phyloP scores from a whole-genome alignment of 2,888 invertebrate genomes.

The Cataglyphis albicans region DNA sequence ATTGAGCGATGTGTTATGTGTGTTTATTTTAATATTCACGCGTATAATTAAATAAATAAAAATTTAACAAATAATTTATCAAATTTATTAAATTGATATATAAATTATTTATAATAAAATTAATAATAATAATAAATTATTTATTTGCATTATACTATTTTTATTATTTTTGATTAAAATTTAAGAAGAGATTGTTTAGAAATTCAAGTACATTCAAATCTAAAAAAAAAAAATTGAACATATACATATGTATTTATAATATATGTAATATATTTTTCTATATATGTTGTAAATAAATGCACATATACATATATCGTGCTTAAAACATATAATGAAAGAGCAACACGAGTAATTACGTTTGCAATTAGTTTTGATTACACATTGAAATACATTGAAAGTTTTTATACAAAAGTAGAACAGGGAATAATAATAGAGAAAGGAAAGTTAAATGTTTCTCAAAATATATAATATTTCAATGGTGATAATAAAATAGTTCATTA shows the following conservation, averaged over 20 bases:
- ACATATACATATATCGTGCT: background rate
- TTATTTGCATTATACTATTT: background rate
- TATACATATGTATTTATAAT: background rate
- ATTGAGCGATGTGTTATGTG: too few species aligned
- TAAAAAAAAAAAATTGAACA: background rate
- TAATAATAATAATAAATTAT: background rate
- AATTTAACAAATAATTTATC: background rate
- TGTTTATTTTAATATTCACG: background rate
- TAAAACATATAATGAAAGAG: background rate
- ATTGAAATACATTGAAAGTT: background rate
- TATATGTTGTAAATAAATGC: background rate
- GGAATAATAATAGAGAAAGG: background rate
- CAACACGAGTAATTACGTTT: background rate
- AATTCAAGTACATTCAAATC: background rate
- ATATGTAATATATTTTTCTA: background rate
- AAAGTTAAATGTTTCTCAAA: background rate
- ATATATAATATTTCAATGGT: background rate
- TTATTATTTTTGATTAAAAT: background rate
- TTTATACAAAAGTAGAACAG: background rate
- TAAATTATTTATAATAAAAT: background rate
- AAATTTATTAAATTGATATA: background rate
- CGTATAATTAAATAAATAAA: background rate
- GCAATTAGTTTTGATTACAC: background rate
- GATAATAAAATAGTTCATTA: background rate
- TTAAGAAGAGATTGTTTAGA: background rate